These are phyloP conservation scores for Epirrhoe tristata DNA, from an alignment of 2,888 invertebrate species.

Conservation along the genomic window DNA sequence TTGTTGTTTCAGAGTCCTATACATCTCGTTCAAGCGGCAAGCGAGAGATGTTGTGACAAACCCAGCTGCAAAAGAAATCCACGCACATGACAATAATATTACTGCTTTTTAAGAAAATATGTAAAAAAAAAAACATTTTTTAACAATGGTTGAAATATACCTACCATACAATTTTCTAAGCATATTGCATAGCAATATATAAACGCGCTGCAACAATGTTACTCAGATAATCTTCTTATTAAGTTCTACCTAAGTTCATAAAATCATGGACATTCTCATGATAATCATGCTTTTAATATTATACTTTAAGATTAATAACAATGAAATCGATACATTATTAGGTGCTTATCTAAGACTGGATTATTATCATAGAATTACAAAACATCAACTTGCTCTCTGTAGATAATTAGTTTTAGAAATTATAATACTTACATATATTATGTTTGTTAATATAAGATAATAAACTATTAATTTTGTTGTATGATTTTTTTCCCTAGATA, in stretches of 20 bases:
- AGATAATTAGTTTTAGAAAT: not conserved
- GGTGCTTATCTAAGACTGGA: not conserved
- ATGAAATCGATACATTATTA: not conserved
- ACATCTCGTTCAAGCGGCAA: conserved; percentile 63
- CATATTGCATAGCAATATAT: too few relatives aligned
- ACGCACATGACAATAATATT: conserved; percentile 72
- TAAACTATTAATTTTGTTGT: too few relatives aligned
- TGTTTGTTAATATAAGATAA: too few relatives aligned
- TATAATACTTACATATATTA: not conserved
- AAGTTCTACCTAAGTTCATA: not conserved
- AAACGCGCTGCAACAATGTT: too few relatives aligned
- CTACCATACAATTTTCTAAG: too few relatives aligned
- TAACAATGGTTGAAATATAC: too few relatives aligned
- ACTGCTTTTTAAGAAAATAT: conserved; percentile 56
- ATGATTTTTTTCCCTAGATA: too few relatives aligned
- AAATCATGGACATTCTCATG: not conserved
- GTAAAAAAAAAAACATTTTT: too few relatives aligned
- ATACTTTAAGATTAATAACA: not conserved
- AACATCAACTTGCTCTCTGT: not conserved
- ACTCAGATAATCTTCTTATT: not conserved
- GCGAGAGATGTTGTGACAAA: conserved; percentile 64
- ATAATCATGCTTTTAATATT: not conserved
- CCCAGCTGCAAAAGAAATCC: conserved; percentile 63
- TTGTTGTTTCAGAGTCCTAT: conserved; percentile 68
- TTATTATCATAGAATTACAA: not conserved